Percentiles rank a stretch among this genome's conserved stretches.
phyloP scores from a whole-genome alignment of 1,140 invertebrate species.

The Aphelinus atriplicis region DNA sequence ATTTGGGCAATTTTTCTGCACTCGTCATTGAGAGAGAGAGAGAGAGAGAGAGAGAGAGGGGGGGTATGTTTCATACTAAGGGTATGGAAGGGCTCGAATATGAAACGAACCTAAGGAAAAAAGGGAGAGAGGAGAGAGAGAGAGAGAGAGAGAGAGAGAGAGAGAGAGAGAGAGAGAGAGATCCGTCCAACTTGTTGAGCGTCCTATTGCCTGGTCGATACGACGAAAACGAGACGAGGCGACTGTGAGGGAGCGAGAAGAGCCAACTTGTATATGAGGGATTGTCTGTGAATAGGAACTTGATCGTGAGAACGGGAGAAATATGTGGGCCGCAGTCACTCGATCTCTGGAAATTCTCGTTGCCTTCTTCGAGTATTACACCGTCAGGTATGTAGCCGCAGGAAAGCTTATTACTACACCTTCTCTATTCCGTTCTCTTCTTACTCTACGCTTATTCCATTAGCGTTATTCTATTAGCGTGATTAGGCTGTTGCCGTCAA shows the following conservation, averaged over 20 bases:
- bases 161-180: background rate
- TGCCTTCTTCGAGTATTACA: conserved; percentile 83
- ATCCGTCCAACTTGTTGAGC: conserved; percentile 18
- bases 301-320: conserved; percentile 44
- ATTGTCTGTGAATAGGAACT: conserved; percentile 35
- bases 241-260: background rate
- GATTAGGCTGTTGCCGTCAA: too few relatives aligned
- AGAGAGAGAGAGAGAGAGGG: too few relatives aligned
- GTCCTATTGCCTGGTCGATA: conserved; percentile 18
- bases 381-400: conserved; percentile 71
- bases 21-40: background rate
- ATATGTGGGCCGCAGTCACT: conserved; percentile 81
- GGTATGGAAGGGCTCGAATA: too few relatives aligned
- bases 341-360: conserved; percentile 80
- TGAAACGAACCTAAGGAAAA: too few relatives aligned
- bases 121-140: background rate
- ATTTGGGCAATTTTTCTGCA: conserved; percentile 1
- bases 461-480: too few relatives aligned
- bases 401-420: too few relatives aligned
- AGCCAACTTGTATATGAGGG: background rate
- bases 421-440: too few relatives aligned
- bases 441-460: too few relatives aligned
- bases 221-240: background rate
- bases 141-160: background rate
- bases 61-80: too few relatives aligned